phyloP scores from a whole-genome alignment of 2,113 vertebrate genomes.

The Peucedramus taeniatus region DNA sequence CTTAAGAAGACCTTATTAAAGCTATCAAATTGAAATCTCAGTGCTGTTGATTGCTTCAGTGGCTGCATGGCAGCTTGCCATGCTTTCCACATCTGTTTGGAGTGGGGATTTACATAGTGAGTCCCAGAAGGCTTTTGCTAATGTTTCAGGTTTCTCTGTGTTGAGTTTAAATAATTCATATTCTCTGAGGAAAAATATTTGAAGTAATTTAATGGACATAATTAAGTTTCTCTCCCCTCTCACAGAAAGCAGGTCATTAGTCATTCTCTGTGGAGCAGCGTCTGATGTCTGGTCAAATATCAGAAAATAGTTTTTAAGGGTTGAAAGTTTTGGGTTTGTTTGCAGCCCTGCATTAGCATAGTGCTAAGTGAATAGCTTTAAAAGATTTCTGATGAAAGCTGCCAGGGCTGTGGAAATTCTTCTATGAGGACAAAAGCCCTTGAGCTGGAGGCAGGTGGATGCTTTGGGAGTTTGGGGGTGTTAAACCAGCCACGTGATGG shows the following conservation, averaged over 20 bases:
- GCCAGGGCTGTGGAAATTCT: neutral
- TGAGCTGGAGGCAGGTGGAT: neutral
- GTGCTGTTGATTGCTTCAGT: constrained; percentile 45
- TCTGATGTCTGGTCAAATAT: constrained; percentile 44
- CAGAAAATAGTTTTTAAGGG: neutral
- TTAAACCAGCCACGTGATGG: neutral
- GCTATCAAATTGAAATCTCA: constrained; percentile 31
- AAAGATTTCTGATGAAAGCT: neutral
- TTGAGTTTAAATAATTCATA: constrained; percentile 79
- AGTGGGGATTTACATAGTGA: constrained; percentile 53
- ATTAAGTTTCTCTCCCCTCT: constrained; percentile 41
- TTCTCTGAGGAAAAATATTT: constrained; percentile 70
- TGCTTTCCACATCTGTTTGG: constrained; percentile 66
- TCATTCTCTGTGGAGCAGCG: neutral
- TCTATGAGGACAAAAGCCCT: neutral
- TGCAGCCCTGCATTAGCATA: neutral
- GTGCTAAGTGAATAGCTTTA: neutral
- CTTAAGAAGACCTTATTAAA: constrained; percentile 42
- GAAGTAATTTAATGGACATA: constrained; percentile 62
- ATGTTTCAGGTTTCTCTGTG: constrained; percentile 68
- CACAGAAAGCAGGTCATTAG: constrained; percentile 40
- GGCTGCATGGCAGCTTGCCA: constrained; percentile 57
- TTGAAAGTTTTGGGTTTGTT: neutral
- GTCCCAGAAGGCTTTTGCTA: constrained; percentile 58
- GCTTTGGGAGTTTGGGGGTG: neutral